Evolutionary conservation across 2,113 vertebrate genomes (phyloP).

Genomic region (Arvicanthis niloticus): DNA sequence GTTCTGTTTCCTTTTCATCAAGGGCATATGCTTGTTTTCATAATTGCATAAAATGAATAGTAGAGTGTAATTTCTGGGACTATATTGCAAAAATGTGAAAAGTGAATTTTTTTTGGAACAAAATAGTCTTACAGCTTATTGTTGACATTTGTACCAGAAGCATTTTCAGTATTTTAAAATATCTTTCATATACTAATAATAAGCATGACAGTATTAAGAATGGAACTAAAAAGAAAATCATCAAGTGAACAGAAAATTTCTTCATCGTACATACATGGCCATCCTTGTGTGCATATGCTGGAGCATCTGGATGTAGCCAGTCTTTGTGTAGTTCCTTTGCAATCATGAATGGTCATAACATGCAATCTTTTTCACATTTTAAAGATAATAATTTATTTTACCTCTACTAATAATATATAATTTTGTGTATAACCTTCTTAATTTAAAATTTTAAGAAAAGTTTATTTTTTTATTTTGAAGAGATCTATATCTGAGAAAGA

Average conservation of each 20-base stretch:
- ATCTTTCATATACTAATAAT: not conserved
- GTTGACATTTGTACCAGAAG: not conserved
- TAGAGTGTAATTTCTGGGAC: not conserved
- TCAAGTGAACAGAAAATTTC: not conserved
- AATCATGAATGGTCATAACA: not conserved
- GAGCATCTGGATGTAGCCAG: not conserved
- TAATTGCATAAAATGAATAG: constrained; percentile 28
- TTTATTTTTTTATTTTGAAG: not conserved
- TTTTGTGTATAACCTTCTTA: not conserved
- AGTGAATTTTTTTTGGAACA: not conserved
- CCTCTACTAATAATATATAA: not conserved
- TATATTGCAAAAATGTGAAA: not conserved
- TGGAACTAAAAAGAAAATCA: not conserved
- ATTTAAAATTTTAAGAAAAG: not conserved
- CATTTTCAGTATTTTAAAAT: not conserved
- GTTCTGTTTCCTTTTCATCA: constrained; percentile 27
- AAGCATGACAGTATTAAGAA: not conserved
- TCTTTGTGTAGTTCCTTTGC: not conserved
- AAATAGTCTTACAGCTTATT: not conserved
- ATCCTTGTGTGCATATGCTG: no score
- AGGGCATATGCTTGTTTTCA: constrained; percentile 52
- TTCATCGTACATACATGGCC: not conserved
- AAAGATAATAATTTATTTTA: not conserved
- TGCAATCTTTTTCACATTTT: not conserved
- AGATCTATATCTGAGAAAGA: not conserved